These are phyloP conservation scores for Crypturellus undulatus DNA, from an alignment of 2,113 vertebrate genomes.

Conservation along the genomic window DNA sequence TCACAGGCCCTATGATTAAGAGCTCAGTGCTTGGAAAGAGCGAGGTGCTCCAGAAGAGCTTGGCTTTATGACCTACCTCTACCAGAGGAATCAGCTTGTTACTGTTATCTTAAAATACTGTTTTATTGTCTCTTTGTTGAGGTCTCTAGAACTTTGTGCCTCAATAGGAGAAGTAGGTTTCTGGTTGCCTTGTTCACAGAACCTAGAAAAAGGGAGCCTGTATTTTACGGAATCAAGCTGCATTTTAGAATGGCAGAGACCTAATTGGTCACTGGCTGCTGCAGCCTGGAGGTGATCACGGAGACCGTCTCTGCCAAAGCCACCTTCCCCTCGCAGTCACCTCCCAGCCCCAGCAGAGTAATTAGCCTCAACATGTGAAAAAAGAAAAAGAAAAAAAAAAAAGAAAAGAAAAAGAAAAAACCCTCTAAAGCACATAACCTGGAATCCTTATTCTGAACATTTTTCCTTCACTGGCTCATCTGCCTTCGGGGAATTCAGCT, in stretches of 20 bases:
- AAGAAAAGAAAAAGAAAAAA: accelerated
- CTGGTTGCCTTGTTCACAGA: not conserved
- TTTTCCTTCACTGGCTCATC: slow-evolving; percentile 36
- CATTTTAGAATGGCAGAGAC: not conserved
- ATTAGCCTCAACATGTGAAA: not conserved
- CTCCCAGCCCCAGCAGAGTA: not conserved
- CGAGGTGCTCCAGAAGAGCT: slow-evolving; percentile 34
- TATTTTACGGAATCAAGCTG: accelerated
- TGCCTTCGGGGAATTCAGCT: slow-evolving; percentile 61
- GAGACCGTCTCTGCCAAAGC: not conserved
- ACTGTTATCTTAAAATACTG: not conserved
- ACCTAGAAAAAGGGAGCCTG: not conserved
- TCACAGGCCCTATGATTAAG: slow-evolving; percentile 13
- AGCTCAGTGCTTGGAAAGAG: not conserved
- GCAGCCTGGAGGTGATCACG: not conserved
- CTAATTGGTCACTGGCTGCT: not conserved
- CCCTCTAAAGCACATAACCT: not conserved
- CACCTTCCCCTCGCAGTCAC: not conserved
- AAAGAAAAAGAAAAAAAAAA: not conserved
- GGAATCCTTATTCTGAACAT: slow-evolving; percentile 23
- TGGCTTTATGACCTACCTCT: slow-evolving; percentile 3
- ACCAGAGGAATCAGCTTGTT: not conserved
- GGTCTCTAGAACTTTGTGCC: not conserved
- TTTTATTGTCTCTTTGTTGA: not conserved
- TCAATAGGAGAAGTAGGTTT: not conserved